Percentiles rank a stretch among this genome's conserved stretches.
These are phyloP conservation scores for Coregonus suidteri DNA, from an alignment of 2,797 vertebrate genomes.

Conservation along the genomic window DNA sequence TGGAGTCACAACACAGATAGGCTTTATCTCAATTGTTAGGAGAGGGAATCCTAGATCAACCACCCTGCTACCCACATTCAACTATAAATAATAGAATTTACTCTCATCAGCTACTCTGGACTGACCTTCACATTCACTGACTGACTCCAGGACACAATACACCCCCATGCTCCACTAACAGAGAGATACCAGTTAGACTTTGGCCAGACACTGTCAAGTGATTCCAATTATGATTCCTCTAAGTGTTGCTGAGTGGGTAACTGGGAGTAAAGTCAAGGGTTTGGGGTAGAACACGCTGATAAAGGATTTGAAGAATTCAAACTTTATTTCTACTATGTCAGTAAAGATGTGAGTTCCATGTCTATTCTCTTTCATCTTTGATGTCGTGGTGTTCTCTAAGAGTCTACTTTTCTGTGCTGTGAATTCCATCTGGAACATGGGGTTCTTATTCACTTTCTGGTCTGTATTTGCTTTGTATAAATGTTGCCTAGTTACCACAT, in stretches of 20 bases:
- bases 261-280: neutral
- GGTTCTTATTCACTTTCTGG: constrained; percentile 14
- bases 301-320: neutral
- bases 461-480: constrained; percentile 20
- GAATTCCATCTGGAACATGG: neutral
- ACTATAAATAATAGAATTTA: neutral
- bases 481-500: constrained; percentile 21
- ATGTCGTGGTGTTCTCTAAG: neutral
- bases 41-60: constrained; percentile 23
- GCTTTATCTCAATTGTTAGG: constrained; percentile 26
- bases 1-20: constrained; percentile 22
- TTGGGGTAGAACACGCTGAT: neutral
- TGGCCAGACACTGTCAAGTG: too few species aligned
- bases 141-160: neutral
- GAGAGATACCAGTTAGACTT: neutral
- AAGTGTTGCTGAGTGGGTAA: neutral
- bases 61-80: constrained; percentile 3
- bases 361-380: too few species aligned
- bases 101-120: neutral
- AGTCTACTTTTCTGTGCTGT: neutral
- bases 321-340: neutral
- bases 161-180: neutral
- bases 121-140: neutral
- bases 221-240: neutral
- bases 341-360: neutral